phyloP scores from a whole-genome alignment of 2,888 invertebrate species.

The Dryomyza anilis region DNA sequence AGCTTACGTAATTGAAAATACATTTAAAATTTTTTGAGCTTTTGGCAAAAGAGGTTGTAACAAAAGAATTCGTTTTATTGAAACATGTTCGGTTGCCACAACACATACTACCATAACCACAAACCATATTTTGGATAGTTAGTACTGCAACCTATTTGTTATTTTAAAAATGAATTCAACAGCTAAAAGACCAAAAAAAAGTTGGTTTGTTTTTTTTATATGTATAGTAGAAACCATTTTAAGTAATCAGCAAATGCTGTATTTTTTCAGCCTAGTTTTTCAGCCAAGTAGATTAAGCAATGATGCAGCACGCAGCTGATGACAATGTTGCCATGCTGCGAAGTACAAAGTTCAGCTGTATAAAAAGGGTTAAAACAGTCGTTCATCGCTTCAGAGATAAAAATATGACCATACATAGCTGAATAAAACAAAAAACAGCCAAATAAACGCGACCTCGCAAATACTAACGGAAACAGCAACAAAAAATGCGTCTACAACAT shows the following conservation, averaged over 20 bases:
- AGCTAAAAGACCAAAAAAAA: constrained; percentile 1
- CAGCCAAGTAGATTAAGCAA: constrained; percentile 24
- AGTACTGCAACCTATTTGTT: too few relatives aligned
- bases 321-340: constrained; percentile 21
- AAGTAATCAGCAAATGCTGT: constrained; percentile 7
- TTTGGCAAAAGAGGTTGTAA: too few relatives aligned
- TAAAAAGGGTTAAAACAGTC: constrained; percentile 29
- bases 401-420: too few relatives aligned
- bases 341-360: constrained; percentile 14
- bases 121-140: too few relatives aligned
- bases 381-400: constrained; percentile 23
- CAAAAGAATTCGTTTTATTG: too few relatives aligned
- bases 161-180: too few relatives aligned
- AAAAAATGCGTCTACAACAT: neutral
- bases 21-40: too few relatives aligned
- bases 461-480: neutral
- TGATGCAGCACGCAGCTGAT: constrained; percentile 26
- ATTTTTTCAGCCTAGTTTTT: constrained; percentile 7
- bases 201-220: neutral
- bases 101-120: too few relatives aligned
- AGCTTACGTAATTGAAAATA: too few relatives aligned
- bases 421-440: too few relatives aligned
- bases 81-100: too few relatives aligned
- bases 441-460: neutral
- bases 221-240: constrained; percentile 6